phyloP scores from a whole-genome alignment of 2,113 vertebrate genomes.

The Turdus rufiventris region DNA sequence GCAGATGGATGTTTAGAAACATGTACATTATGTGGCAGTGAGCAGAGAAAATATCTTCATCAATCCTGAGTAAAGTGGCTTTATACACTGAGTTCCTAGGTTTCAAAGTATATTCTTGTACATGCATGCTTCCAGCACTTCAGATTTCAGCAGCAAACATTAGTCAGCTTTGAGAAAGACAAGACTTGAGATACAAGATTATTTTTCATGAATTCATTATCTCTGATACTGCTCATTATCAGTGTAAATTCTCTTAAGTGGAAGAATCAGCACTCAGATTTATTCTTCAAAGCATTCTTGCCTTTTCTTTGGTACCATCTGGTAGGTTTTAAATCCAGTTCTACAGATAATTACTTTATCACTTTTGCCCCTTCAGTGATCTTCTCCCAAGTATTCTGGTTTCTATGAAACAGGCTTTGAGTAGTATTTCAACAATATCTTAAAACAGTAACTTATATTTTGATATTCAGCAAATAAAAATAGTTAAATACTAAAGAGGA shows the following conservation, averaged over 20 bases:
- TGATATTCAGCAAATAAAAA: background rate
- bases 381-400: background rate
- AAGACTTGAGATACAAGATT: background rate
- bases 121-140: background rate
- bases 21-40: background rate
- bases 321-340: background rate
- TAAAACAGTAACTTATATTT: background rate
- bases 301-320: background rate
- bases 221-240: background rate
- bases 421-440: background rate
- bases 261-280: background rate
- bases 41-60: background rate
- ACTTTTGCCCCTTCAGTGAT: background rate
- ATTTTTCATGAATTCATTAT: conserved; percentile 3
- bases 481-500: background rate
- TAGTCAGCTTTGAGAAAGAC: background rate
- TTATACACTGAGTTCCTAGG: background rate
- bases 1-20: background rate
- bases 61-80: background rate
- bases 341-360: background rate
- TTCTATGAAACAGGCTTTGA: background rate
- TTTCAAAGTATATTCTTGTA: background rate
- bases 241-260: background rate
- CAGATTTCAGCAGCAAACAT: background rate
- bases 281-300: background rate